Evolutionary conservation across 2,888 invertebrate genomes (phyloP).

Genomic region (Pemphredon lugubris): DNA sequence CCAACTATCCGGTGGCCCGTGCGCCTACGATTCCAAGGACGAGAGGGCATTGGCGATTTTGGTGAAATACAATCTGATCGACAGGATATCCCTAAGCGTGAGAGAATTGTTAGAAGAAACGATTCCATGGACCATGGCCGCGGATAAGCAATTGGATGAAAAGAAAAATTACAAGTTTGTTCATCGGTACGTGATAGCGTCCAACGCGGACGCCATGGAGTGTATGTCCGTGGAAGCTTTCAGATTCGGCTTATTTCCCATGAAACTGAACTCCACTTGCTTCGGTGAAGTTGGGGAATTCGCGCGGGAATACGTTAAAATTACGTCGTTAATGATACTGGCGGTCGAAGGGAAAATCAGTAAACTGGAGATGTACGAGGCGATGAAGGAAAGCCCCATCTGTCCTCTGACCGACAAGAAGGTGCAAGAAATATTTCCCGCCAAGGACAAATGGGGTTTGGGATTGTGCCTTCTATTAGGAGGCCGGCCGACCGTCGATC

Average conservation of each 20-base stretch:
- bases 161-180: slow-evolving; percentile 66
- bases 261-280: slow-evolving; percentile 62
- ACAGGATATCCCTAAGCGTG: slow-evolving; percentile 75
- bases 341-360: slow-evolving; percentile 68
- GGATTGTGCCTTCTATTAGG: slow-evolving; percentile 83
- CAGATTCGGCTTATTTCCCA: slow-evolving; percentile 63
- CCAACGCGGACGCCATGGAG: slow-evolving; percentile 65
- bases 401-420: slow-evolving; percentile 66
- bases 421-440: slow-evolving; percentile 68
- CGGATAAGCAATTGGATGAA: slow-evolving; percentile 54
- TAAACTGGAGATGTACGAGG: slow-evolving; percentile 66
- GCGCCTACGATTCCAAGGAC: slow-evolving; percentile 75
- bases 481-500: slow-evolving; percentile 85
- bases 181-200: slow-evolving; percentile 63
- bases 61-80: slow-evolving; percentile 78
- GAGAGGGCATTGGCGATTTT: slow-evolving; percentile 80
- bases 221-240: slow-evolving; percentile 64
- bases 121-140: slow-evolving; percentile 23
- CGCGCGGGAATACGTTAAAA: slow-evolving; percentile 67
- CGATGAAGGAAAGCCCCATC: slow-evolving; percentile 63
- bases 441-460: slow-evolving; percentile 70
- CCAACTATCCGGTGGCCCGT: slow-evolving; percentile 83
- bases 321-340: slow-evolving; percentile 69
- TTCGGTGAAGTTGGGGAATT: slow-evolving; percentile 51
- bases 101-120: slow-evolving; percentile 58